Evolutionary conservation across 2,113 vertebrate genomes (phyloP).

Genomic region (Naja naja): DNA sequence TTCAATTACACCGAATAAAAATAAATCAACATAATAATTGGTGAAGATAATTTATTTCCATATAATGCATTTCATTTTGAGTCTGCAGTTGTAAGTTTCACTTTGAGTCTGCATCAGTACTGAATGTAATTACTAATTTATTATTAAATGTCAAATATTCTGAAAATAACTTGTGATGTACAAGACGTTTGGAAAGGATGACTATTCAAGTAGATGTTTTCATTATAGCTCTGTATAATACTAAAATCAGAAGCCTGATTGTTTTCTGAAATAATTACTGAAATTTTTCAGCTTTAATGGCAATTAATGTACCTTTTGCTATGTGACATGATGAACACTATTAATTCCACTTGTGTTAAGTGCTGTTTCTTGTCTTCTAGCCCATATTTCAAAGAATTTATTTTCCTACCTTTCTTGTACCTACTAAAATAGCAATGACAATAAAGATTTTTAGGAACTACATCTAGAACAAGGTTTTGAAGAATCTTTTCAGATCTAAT

Average conservation of each 20-base stretch:
- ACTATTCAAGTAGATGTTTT: rapidly evolving
- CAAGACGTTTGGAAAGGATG: too few species aligned
- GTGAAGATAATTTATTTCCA: not conserved
- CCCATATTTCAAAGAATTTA: not conserved
- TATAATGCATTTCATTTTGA: not conserved
- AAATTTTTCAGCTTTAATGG: not conserved
- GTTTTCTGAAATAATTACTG: not conserved
- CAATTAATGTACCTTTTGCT: not conserved
- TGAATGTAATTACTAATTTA: not conserved
- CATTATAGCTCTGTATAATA: not conserved
- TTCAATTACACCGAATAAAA: not conserved
- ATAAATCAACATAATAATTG: not conserved
- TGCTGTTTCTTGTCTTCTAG: not conserved
- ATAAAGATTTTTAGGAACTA: not conserved
- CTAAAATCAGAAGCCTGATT: not conserved
- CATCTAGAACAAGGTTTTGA: not conserved
- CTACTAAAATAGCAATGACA: not conserved
- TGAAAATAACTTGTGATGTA: not conserved
- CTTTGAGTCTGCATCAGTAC: not conserved
- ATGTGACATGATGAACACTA: not conserved
- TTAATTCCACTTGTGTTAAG: not conserved
- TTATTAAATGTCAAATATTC: not conserved
- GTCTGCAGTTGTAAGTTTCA: not conserved
- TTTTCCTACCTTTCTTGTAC: not conserved
- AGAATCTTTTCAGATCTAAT: not conserved